Evolutionary conservation across 2,797 vertebrate genomes (phyloP).

Genomic region (Cryptoprocta ferox): DNA sequence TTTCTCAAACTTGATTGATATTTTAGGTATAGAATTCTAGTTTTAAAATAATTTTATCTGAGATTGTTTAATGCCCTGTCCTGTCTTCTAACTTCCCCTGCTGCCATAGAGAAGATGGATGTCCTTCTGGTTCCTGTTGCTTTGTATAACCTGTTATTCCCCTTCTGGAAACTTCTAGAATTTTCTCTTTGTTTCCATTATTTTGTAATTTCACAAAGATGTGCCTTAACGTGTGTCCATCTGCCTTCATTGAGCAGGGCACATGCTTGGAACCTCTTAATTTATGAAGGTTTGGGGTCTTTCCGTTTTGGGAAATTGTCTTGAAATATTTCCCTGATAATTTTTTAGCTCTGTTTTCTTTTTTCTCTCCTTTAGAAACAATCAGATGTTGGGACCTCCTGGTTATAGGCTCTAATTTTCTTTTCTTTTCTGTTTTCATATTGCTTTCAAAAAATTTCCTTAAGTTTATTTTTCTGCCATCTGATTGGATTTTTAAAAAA

Average conservation of each 20-base stretch:
- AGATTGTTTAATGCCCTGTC: background rate
- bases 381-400: background rate
- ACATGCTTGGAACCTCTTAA: background rate
- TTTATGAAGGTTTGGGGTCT: background rate
- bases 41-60: constrained; percentile 22
- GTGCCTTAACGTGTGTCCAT: background rate
- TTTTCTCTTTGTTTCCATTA: background rate
- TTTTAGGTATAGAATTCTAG: background rate
- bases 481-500: background rate
- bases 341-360: background rate
- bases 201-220: background rate
- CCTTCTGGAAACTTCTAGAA: constrained; percentile 15
- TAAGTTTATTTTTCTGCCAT: background rate
- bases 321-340: constrained; percentile 8
- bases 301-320: background rate
- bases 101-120: background rate
- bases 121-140: background rate
- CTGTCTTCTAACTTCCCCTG: background rate
- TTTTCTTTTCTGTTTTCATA: constrained; percentile 1
- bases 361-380: constrained; percentile 1
- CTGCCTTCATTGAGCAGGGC: background rate
- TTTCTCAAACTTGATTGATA: background rate
- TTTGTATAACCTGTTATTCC: background rate
- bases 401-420: background rate
- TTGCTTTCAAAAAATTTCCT: constrained; percentile 17